Base-by-base conservation (phyloP, 1,140 invertebrate genomes). In the Cryptotermes secundus region DNA sequence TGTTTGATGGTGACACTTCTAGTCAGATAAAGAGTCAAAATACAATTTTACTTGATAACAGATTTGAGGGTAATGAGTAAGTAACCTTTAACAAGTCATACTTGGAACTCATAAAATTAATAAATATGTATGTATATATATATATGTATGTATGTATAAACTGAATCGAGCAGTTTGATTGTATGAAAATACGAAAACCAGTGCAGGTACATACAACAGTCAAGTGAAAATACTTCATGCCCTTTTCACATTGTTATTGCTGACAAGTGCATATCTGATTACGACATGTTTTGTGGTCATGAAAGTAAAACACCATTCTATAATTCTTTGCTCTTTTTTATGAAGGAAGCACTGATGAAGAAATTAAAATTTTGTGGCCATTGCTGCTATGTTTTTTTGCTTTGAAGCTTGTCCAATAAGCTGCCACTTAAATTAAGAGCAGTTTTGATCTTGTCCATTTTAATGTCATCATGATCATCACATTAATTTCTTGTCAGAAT, bases 181-280 rank as follows among this genome's bases (percentile, higher is more conserved):
- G 0, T 6, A 72, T 72, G 59, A 72, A 22, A 49, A 49, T 49
- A 72, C 31, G 59, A 31, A n/a, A 31, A 14, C 14, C n/a, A 14
- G n/a, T 72, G n/a, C 59, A 72, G n/a, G 59, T 72, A 72, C 59
- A 31, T n/a, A 72, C n/a, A 31, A n/a, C n/a, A 49, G 45, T 72
- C 26, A 6, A 72, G n/a, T 72, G n/a, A 72, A 72, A 72, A 72
- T 72, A 14, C 31, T 31, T 14, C 26, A 72, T 31, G n/a, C 59
- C 59, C 59, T 72, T 72, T 72, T 72, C 59, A 72, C 59, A 72
- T 26, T 72, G 59, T 72, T 72, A n/a, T 31, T 72, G n/a, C 59
- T 31, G n/a, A n/a, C n/a, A 31, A 72, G 59, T 72, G 59, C 59
- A 72, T 59, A n/a, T 59, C 53, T 24, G 16, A 42, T 49, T 49